Evolutionary conservation across 2,888 invertebrate species (phyloP).

Genomic region (Malachius bipustulatus): DNA sequence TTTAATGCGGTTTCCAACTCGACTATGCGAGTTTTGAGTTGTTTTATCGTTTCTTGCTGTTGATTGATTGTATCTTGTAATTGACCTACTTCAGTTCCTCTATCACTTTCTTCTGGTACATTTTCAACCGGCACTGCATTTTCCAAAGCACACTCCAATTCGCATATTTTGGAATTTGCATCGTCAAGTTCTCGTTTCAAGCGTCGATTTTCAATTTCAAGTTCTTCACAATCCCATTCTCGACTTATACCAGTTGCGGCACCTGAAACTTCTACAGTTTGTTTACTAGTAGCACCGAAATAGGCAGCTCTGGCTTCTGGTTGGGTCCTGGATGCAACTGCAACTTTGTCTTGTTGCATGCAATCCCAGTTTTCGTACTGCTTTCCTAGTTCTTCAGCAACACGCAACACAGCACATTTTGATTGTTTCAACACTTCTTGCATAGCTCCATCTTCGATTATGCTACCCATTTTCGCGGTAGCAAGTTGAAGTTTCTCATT

Average conservation of each 20-base stretch:
- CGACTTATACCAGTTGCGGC: too few relatives aligned
- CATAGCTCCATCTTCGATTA: slow-evolving; percentile 24
- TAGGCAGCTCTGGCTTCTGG: too few relatives aligned
- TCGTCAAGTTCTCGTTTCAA: slow-evolving; percentile 19
- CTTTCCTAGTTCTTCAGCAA: slow-evolving; percentile 27
- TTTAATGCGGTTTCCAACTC: slow-evolving; percentile 7
- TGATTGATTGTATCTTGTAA: background rate
- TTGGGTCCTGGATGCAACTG: background rate
- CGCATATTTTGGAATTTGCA: slow-evolving; percentile 4
- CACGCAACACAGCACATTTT: slow-evolving; percentile 28
- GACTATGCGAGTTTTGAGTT: background rate
- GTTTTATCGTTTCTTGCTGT: background rate
- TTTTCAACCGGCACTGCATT: background rate
- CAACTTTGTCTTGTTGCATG: too few relatives aligned
- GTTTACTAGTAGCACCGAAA: too few relatives aligned
- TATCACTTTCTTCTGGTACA: background rate
- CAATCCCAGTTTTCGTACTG: slow-evolving; percentile 26
- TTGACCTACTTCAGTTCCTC: background rate
- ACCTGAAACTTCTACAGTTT: too few relatives aligned
- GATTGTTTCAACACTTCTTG: slow-evolving; percentile 29
- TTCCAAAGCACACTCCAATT: background rate
- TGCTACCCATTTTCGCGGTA: slow-evolving; percentile 6
- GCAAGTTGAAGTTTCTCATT: slow-evolving; percentile 18
- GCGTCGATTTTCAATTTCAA: slow-evolving; percentile 11
- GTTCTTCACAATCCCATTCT: too few relatives aligned